Evolutionary conservation across 2,888 invertebrate genomes (phyloP).

Genomic region (Drosophila mayaguana): DNA sequence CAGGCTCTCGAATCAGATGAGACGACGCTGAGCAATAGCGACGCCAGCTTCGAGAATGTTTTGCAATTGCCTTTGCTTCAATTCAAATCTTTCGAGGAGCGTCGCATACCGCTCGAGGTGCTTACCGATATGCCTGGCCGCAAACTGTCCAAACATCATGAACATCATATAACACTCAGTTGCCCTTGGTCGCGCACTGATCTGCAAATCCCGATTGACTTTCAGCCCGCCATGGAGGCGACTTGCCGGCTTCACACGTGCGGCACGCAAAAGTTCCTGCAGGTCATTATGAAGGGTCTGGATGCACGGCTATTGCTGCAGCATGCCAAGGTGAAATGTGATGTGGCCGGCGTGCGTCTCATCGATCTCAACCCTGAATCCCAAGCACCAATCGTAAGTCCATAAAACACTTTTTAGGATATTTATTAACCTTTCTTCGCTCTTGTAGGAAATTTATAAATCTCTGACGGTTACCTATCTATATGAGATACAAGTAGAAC

Average conservation of each 20-base stretch:
- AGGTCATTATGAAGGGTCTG: conserved; percentile 90
- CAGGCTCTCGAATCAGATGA: conserved; percentile 29
- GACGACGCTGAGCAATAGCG: conserved; percentile 41
- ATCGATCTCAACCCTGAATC: conserved; percentile 89
- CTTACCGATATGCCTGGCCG: conserved; percentile 91
- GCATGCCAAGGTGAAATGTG: conserved; percentile 87
- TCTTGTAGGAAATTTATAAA: conserved; percentile 88
- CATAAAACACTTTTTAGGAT: background rate
- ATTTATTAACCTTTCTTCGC: background rate
- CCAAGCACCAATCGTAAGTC: conserved; percentile 87
- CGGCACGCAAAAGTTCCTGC: conserved; percentile 93
- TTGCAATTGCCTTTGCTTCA: conserved; percentile 87
- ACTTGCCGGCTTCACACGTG: conserved; percentile 94
- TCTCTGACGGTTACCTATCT: conserved; percentile 92
- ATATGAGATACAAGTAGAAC: conserved; percentile 91
- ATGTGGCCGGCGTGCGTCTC: conserved; percentile 87
- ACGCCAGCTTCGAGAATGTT: conserved; percentile 72
- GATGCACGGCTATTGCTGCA: conserved; percentile 86
- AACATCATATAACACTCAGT: conserved; percentile 91
- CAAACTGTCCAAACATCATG: conserved; percentile 89
- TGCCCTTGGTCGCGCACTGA: conserved; percentile 93
- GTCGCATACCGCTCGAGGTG: conserved; percentile 88
- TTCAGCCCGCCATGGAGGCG: conserved; percentile 93
- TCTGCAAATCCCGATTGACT: conserved; percentile 90
- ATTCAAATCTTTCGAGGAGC: conserved; percentile 89